These are phyloP conservation scores for Sesamia nonagrioides DNA, from an alignment of 1,140 invertebrate species.

Conservation along the genomic window DNA sequence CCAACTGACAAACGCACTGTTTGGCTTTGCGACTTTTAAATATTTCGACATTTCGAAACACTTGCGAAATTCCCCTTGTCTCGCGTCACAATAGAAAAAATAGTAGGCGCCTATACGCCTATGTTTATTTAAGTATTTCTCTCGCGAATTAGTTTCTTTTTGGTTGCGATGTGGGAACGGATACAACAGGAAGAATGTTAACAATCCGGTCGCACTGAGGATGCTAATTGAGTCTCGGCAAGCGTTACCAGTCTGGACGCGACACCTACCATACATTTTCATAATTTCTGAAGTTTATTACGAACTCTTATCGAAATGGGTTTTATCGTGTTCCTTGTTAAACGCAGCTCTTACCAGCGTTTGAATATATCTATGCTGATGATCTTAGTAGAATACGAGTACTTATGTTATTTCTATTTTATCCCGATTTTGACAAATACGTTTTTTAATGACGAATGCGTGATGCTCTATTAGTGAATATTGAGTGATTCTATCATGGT, in stretches of 20 bases:
- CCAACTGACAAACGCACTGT: conserved; percentile 22
- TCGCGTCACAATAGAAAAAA: conserved; percentile 58
- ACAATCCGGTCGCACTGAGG: conserved; percentile 72
- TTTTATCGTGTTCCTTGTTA: neutral
- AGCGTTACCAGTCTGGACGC: conserved; percentile 62
- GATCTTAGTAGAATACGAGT: neutral
- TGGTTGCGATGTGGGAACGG: conserved; percentile 64
- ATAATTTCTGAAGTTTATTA: conserved; percentile 39
- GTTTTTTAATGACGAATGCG: neutral
- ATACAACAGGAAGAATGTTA: conserved; percentile 71
- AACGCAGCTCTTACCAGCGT: neutral
- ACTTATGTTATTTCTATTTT: neutral
- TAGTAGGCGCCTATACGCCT: conserved; percentile 52
- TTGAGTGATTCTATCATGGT: too few relatives aligned
- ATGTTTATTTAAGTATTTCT: conserved; percentile 62
- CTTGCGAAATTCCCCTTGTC: conserved; percentile 54
- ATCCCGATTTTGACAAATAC: too few relatives aligned
- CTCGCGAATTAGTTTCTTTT: conserved; percentile 63
- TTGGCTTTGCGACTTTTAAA: conserved; percentile 42
- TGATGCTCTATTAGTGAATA: too few relatives aligned
- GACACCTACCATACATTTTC: conserved; percentile 59
- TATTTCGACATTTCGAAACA: conserved; percentile 49
- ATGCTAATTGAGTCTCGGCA: conserved; percentile 75
- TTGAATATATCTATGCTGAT: neutral
- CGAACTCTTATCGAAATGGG: conserved; percentile 6